Percentiles rank a stretch among this genome's conserved stretches.
Conservation (phyloP, 1,140 invertebrate genomes). For the Elysia chlorotica region DNA sequence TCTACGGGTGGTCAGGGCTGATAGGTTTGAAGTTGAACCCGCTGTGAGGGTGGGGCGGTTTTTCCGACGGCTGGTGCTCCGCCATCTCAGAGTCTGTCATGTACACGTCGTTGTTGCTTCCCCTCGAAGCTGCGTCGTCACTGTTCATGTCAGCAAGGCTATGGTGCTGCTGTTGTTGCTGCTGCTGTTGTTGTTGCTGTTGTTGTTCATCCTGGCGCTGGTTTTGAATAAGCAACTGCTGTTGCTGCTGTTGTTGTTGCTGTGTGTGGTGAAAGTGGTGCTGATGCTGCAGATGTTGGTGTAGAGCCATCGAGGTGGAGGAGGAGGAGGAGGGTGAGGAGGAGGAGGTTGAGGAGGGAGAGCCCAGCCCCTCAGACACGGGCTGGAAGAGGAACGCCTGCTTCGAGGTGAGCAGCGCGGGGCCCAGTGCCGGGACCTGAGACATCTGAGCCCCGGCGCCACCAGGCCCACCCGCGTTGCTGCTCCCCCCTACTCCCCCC, state of each 20-base stretch:
- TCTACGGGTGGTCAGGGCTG: constrained; percentile 21
- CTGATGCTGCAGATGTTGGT: constrained; percentile 10
- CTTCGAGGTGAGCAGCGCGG: neutral
- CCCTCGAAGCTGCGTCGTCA: neutral
- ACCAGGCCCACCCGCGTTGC: too few species aligned
- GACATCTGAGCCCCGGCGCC: too few species aligned
- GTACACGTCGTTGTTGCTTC: constrained; percentile 7
- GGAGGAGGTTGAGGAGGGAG: constrained; percentile 15
- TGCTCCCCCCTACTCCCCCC: too few species aligned
- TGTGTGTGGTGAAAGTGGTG: constrained; percentile 5
- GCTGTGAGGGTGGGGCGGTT: neutral
- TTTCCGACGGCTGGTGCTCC: constrained; percentile 4
- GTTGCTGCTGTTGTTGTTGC: constrained; percentile 39
- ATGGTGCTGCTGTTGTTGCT: constrained; percentile 8
- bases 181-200: constrained; percentile 38
- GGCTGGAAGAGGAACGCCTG: constrained; percentile 17
- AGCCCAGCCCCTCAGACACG: constrained; percentile 4
- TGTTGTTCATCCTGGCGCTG: constrained; percentile 40
- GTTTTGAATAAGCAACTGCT: constrained; percentile 30
- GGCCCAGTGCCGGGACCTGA: neutral
- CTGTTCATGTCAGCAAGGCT: too few species aligned
- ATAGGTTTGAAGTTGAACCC: constrained; percentile 25
- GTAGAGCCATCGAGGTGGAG: constrained; percentile 24
- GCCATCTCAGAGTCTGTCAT: constrained; percentile 22
- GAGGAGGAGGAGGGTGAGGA: constrained; percentile 4